phyloP scores from a whole-genome alignment of 1,140 invertebrate genomes.

The Rhopalosiphum maidis region DNA sequence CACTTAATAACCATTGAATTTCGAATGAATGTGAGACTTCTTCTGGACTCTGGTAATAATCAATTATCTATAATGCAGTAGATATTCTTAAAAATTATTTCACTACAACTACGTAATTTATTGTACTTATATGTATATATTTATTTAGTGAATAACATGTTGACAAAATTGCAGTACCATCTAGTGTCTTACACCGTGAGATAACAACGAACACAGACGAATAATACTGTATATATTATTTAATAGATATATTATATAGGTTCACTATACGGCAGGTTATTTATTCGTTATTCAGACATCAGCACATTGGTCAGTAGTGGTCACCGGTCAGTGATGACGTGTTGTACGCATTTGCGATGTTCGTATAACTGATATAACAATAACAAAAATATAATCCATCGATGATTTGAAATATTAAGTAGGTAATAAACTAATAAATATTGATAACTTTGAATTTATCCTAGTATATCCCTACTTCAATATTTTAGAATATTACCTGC shows the following conservation, averaged over 20 bases:
- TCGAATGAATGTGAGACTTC: too few species aligned
- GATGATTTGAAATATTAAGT: background rate
- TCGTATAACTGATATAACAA: background rate
- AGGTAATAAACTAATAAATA: background rate
- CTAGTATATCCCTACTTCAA: background rate
- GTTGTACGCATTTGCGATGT: background rate
- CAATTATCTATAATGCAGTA: too few species aligned
- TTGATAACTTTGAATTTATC: background rate
- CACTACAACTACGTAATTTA: too few species aligned
- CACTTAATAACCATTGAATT: too few species aligned
- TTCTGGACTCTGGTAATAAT: too few species aligned
- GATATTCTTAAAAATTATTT: too few species aligned
- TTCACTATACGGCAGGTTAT: background rate
- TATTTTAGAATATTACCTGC: background rate
- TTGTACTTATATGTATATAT: too few species aligned
- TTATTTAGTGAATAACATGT: too few species aligned
- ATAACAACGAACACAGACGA: background rate
- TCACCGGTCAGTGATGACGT: background rate
- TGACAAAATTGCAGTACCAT: too few species aligned
- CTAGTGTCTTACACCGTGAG: background rate
- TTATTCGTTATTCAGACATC: background rate
- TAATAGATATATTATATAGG: background rate
- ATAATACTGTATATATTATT: background rate
- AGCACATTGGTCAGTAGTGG: background rate
- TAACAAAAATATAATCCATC: background rate